Base-by-base conservation (phyloP, 2,888 invertebrate genomes). In the Cyrtodaria siliqua region DNA sequence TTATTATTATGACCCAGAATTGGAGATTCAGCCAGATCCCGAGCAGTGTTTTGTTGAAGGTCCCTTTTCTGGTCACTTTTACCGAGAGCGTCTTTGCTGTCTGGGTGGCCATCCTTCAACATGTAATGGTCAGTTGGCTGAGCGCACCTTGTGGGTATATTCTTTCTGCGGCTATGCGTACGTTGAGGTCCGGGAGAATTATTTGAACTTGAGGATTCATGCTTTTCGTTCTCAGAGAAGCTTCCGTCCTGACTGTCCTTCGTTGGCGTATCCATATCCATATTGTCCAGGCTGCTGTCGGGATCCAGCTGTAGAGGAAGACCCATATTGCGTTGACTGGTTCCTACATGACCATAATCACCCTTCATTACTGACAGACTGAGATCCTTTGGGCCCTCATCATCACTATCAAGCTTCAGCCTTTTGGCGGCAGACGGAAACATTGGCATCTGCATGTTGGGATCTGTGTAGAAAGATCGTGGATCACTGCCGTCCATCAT, bases 111-210 rank as follows among this genome's bases (percentile, higher is more conserved):
- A 63, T 90, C 91, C 61, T 86, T 88, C 75, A 88, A 72, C 18
- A 50, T 57, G 61, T 70, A 82, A 52, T 72, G 75, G 29, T 88
- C 87, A 16, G 81, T 84, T 40, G 87, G 87, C 64, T 88, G 90
- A 42, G 91, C 87, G 79, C 88, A 90, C 18, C 91, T 72, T 16
- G 89, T 91, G 8, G 92, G 92, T 26, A 87, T 87, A 68, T 89
- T 91, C 78, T 92, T 92, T 57, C 92, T 72, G 27, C 90, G 71
- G 64, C 86, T 90, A 29, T 86, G 82, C 2, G 84, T 79, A 27
- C 86, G 72, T 12, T 81, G 83, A n/a, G 61, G 59, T 56, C 66
- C 66, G 6, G 77, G 59, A 24, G 69, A 75, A 27, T 59, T 67
- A 18, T 53, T 67, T 20, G 67, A 49, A 2, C 16, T 44, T 12